Conservation (phyloP, 2,888 invertebrate species). For the Rhodophaea formosa region DNA sequence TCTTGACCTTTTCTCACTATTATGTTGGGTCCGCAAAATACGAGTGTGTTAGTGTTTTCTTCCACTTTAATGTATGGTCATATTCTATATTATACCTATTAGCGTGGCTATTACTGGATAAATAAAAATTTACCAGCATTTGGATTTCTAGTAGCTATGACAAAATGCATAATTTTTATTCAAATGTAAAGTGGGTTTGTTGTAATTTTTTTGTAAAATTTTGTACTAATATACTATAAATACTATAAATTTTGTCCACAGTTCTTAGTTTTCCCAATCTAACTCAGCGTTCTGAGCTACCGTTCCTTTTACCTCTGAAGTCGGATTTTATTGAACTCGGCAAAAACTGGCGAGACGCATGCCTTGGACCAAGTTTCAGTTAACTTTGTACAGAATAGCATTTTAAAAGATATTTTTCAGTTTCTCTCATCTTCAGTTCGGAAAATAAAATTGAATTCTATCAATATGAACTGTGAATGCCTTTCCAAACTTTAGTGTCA, state of each 20-base stretch:
- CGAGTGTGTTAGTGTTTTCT: no score
- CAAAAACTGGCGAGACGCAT: conserved; percentile 9
- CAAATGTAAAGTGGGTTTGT: no score
- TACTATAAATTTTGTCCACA: conserved; percentile 2
- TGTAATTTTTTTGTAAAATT: no score
- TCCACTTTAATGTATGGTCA: no score
- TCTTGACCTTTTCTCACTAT: no score
- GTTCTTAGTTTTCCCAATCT: conserved; percentile 21
- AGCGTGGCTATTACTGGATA: no score
- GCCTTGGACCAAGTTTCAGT: neutral
- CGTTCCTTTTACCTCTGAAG: conserved; percentile 37
- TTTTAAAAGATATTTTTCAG: conserved; percentile 5
- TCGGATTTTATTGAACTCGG: conserved; percentile 22
- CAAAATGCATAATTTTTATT: no score
- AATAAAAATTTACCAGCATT: no score
- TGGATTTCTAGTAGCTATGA: no score
- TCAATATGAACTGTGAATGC: neutral
- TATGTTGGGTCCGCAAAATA: no score
- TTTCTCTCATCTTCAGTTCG: neutral
- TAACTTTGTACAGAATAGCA: conserved; percentile 6
- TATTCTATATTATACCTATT: no score
- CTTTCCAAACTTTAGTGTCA: neutral
- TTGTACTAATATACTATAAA: no score
- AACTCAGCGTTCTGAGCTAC: conserved; percentile 22
- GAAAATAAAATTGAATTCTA: neutral